Evolutionary conservation across 1,140 invertebrate genomes (phyloP).

Genomic region (Drosophila auraria): DNA sequence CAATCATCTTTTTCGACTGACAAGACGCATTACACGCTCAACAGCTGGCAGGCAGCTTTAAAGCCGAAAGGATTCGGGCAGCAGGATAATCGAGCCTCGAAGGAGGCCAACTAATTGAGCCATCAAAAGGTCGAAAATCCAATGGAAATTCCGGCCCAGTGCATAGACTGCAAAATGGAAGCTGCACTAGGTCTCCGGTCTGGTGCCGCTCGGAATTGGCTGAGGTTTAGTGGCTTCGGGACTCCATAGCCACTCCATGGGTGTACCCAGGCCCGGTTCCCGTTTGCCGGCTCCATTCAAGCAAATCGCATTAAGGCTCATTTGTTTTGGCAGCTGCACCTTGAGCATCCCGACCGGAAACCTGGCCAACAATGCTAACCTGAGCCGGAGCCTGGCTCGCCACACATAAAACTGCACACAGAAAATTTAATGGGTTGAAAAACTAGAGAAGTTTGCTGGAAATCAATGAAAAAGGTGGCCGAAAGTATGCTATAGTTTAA

Average conservation of each 20-base stretch:
- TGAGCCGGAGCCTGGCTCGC: too few relatives aligned
- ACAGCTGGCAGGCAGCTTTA: conserved; percentile 24
- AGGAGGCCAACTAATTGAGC: conserved; percentile 34
- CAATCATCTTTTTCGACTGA: conserved; percentile 63
- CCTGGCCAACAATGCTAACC: conserved; percentile 1
- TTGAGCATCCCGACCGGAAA: background rate
- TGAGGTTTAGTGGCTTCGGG: conserved; percentile 68
- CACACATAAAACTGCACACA: background rate
- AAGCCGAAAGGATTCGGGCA: conserved; percentile 2
- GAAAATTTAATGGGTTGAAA: background rate
- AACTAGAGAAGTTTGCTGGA: too few relatives aligned
- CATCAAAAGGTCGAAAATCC: conserved; percentile 29
- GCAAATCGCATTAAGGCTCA: conserved; percentile 82
- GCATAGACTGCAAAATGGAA: conserved; percentile 8
- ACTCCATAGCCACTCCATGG: conserved; percentile 45
- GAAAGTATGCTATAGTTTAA: too few relatives aligned
- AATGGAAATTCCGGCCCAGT: conserved; percentile 9
- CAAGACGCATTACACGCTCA: conserved; percentile 58
- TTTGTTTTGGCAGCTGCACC: conserved; percentile 84
- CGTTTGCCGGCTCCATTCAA: conserved; percentile 58
- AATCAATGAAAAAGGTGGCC: too few relatives aligned
- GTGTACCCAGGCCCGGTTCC: conserved; percentile 6
- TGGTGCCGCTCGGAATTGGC: conserved; percentile 55
- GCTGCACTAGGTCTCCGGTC: background rate
- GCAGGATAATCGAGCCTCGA: conserved; percentile 1